These are phyloP conservation scores for Panthera uncia DNA, from an alignment of 2,113 vertebrate genomes.

Conservation along the genomic window DNA sequence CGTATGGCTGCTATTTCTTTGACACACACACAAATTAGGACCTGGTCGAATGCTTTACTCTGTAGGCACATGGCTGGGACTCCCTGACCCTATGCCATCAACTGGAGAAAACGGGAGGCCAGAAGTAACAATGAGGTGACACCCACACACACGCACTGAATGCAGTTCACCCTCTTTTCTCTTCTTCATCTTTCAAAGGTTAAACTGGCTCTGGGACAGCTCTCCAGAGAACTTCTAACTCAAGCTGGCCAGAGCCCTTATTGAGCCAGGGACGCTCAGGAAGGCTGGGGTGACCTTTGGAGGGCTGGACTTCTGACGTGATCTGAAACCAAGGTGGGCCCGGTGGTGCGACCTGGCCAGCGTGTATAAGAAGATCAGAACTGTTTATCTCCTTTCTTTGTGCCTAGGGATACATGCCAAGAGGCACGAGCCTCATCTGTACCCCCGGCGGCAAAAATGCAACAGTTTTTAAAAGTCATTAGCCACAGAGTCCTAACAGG, in stretches of 20 bases:
- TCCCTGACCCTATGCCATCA: not conserved
- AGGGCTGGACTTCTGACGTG: not conserved
- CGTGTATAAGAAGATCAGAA: not conserved
- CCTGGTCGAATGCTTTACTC: not conserved
- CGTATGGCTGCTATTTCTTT: not conserved
- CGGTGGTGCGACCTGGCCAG: not conserved
- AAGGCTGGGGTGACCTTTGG: not conserved
- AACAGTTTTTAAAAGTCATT: not conserved
- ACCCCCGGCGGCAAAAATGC: not conserved
- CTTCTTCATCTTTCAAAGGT: not conserved
- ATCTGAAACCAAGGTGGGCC: not conserved
- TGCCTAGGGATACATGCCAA: not conserved
- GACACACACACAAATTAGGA: not conserved
- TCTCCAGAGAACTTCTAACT: not conserved
- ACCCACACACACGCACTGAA: not conserved
- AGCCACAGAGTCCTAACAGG: not conserved
- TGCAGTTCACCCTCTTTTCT: not conserved
- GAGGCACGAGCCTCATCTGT: not conserved
- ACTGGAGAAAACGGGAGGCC: not conserved
- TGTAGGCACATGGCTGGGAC: not conserved
- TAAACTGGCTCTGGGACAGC: not conserved
- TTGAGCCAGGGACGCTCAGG: not conserved
- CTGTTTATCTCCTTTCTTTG: not conserved
- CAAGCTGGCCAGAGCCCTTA: not conserved
- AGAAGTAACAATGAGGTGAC: not conserved